phyloP scores from a whole-genome alignment of 2,113 vertebrate genomes.

The Atlantisia rogersi region DNA sequence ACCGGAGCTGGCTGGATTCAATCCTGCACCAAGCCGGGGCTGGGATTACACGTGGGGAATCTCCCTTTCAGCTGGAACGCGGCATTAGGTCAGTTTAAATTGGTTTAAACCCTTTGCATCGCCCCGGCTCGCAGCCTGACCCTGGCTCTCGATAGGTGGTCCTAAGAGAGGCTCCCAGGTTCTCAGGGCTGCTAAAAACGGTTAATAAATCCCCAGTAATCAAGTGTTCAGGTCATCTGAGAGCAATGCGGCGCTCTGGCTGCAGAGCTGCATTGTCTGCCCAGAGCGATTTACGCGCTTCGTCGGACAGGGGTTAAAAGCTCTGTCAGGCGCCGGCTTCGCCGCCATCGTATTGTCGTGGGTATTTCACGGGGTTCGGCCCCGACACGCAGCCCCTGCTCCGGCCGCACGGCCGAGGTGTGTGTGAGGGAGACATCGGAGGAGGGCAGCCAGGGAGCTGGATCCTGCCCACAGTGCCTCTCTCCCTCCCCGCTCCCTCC shows the following conservation, averaged over 20 bases:
- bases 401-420: background rate
- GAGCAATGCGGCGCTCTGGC: background rate
- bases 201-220: conserved; percentile 41
- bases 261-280: background rate
- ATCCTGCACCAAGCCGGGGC: accelerated
- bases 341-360: accelerated
- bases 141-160: conserved; percentile 22
- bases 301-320: conserved; percentile 32
- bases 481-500: background rate
- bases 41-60: background rate
- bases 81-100: conserved; percentile 49
- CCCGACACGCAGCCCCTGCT: background rate
- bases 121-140: conserved; percentile 2
- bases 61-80: background rate
- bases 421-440: background rate
- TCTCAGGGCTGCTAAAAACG: conserved; percentile 11
- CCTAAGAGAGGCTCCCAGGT: conserved; percentile 26
- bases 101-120: conserved; percentile 25
- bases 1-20: background rate
- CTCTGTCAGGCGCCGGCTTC: background rate
- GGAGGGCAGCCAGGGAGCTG: background rate
- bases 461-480: background rate
- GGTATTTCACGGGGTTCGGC: background rate
- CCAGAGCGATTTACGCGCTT: background rate
- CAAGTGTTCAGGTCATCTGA: conserved; percentile 34